Base-by-base conservation (phyloP, 2,797 vertebrate species). In the Parambassis ranga region DNA sequence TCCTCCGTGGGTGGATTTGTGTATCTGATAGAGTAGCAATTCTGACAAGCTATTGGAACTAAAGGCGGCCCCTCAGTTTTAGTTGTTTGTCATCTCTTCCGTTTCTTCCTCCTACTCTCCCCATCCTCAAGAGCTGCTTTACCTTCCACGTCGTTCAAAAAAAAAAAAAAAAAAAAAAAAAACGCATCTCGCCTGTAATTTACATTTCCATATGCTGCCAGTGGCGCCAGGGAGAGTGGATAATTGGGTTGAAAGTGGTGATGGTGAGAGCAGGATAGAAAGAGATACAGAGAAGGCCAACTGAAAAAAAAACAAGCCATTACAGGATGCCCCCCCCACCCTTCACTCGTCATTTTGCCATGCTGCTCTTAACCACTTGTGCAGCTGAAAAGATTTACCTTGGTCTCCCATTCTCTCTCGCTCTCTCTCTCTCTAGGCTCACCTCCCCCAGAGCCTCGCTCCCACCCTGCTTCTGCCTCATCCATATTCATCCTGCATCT, bases 121-220 rank as follows among this genome's bases (percentile, higher is more conserved):
- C 50, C 64, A 43, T 85, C 76, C 75, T 91, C 85, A 77, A 90
- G 89, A 87, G 88, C 85, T 85, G 90, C 90, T 88, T n/a, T 90
- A 90, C 87, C 85, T 89, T 90, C 83, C 74, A 82, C 81, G 75
- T 82, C 80, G 89, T 85, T 74, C 43, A 56, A 65, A 85, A 84
- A 70, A 84, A 79, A 72, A 83, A 58, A 52, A 31, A 39, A 42
- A 22, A 65, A 63, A 72, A 58, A 65, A 58, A 82, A 86, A 81
- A 83, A 15, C 16, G 14, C 69, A 86, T 86, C 86, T 88, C 68
- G 79, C 72, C 71, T 83, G 82, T 89, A 89, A 91, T 93, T 92
- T 92, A 91, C 91, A 93, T 93, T 92, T 93, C 91, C 91, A 92
- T 92, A 92, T 90, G 90, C 89, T 90, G 90, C 83, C 88, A 90